phyloP scores from a whole-genome alignment of 1,140 invertebrate genomes.

The Rhopalosiphum padi region DNA sequence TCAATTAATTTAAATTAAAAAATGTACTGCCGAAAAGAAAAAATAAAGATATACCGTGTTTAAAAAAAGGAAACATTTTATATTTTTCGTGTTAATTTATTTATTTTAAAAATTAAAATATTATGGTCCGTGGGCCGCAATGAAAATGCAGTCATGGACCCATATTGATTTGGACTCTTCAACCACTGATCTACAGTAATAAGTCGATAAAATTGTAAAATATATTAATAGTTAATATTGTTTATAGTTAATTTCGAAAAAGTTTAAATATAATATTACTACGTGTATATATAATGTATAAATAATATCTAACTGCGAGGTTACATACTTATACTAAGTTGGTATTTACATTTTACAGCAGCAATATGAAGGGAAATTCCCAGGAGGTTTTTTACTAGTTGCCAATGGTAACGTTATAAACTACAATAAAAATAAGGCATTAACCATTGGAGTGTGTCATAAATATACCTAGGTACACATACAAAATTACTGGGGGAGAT shows the following conservation, averaged over 20 bases:
- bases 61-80: no score
- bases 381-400: constrained; percentile 18
- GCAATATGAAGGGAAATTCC: neutral
- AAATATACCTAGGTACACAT: constrained; percentile 31
- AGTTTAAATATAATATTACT: neutral
- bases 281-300: neutral
- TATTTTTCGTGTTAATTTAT: no score
- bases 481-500: constrained; percentile 32
- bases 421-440: constrained; percentile 42
- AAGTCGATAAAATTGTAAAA: neutral
- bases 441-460: constrained; percentile 45
- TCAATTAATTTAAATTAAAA: no score
- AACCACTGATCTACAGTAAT: neutral
- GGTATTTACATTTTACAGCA: neutral
- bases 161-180: neutral
- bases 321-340: neutral
- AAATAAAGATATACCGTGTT: no score
- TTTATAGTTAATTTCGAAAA: neutral
- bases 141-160: neutral
- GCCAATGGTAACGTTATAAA: constrained; percentile 43
- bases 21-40: no score
- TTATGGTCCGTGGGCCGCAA: neutral
- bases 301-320: neutral
- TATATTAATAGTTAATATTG: neutral
- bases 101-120: no score